Conservation (phyloP, 1,140 invertebrate species). For the Pomacea maculata region DNA sequence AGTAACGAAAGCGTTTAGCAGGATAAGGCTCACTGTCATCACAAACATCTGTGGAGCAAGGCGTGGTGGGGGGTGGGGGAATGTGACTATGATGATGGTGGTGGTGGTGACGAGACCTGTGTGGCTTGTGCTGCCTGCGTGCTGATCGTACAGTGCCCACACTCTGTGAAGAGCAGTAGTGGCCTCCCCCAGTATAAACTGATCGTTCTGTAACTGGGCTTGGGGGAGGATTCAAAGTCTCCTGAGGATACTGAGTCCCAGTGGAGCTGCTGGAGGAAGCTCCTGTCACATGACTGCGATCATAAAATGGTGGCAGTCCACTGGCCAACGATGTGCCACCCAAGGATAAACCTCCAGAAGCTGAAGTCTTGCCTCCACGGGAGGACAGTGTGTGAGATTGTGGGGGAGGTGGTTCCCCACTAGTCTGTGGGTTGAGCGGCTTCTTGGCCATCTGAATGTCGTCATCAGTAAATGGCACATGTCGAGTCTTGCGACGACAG, state of each 20-base stretch:
- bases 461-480: constrained; percentile 30
- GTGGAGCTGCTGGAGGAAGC: constrained; percentile 78
- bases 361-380: constrained; percentile 43
- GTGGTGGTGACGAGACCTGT: constrained; percentile 58
- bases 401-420: constrained; percentile 27
- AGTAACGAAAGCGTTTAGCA: constrained; percentile 39
- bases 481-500: constrained; percentile 54
- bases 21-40: constrained; percentile 74
- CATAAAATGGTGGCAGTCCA: constrained; percentile 67
- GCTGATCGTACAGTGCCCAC: constrained; percentile 59
- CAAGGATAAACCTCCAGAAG: constrained; percentile 48
- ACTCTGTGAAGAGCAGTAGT: constrained; percentile 56
- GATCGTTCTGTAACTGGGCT: constrained; percentile 78
- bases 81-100: constrained; percentile 79
- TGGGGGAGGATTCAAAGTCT: constrained; percentile 88
- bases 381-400: constrained; percentile 48
- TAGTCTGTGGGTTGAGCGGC: constrained; percentile 47
- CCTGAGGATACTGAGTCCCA: constrained; percentile 76
- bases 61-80: constrained; percentile 91
- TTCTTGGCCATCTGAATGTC: constrained; percentile 56
- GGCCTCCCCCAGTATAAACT: constrained; percentile 53
- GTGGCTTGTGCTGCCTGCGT: constrained; percentile 31
- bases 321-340: constrained; percentile 37
- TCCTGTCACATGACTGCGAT: constrained; percentile 83
- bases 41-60: constrained; percentile 92